Evolutionary conservation across 2,797 vertebrate species (phyloP), one percentile per base, ranked within the genome.

Genomic region (Sebastes baramenuke): DNA sequence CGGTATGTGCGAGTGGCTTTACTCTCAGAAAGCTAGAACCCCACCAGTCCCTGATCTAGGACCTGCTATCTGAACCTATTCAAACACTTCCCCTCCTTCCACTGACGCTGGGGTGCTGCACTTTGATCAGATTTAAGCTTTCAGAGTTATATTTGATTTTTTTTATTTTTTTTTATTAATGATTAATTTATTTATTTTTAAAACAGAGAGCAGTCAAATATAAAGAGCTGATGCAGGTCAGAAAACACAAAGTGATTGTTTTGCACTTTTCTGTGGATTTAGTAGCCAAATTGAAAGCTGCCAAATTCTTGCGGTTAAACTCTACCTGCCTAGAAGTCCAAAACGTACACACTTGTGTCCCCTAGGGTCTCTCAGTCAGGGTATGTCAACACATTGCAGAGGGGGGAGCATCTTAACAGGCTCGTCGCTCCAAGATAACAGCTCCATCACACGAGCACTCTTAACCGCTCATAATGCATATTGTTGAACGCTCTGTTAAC

Each of bases 281-380:
- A 87, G 89, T 83, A 89, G 91, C 88, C 89, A 88, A 90, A 89
- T 82, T n/a, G 72, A 83, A 77, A 88, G 86, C 90, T 93, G 93
- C 90, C 93, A 91, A 92, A 90, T 85, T 86, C 67, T 84, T 79
- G 72, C 77, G 77, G 60, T 85, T 75, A 54, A 85, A 79, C 79
- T 83, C 20, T 75, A 81, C 84, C 65, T 79, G 84, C 81, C 80
- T 72, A 78, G 77, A 88, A 83, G 65, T 87, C 82, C 83, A 87
- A 83, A 84, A 82, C 74, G 36, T 75, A 56, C 72, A 87, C 71
- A 10, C 70, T 27, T 52, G 32, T 85, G 72, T 87, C 80, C 30
- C 29, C 30, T 24, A 59, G 58, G 34, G 66, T 86, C 34, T 74
- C 62, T 86, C 61, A 72, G 83, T 79, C 42, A 79, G 72, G 60